Evolutionary conservation across 2,113 vertebrate species (phyloP).

Genomic region (Oenanthe melanoleuca): DNA sequence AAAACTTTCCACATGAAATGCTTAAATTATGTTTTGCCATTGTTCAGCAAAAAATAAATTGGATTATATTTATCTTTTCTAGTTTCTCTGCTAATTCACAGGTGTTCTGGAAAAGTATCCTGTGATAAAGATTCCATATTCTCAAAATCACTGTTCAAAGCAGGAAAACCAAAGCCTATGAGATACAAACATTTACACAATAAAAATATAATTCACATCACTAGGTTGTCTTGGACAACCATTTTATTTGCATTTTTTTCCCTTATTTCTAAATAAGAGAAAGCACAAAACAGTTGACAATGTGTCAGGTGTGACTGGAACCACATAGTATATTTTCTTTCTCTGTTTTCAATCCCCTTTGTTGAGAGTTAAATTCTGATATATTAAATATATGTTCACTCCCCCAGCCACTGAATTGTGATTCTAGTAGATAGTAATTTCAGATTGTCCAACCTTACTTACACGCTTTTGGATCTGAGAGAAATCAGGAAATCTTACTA

Average conservation of each 20-base stretch:
- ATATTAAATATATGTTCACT: not conserved
- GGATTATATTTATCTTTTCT: not conserved
- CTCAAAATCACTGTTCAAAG: not conserved
- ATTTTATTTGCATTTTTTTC: not conserved
- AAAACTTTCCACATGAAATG: not conserved
- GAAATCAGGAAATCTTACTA: not conserved
- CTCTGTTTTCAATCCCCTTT: not conserved
- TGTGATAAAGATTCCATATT: not conserved
- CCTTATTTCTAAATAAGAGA: not conserved
- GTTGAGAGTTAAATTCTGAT: not conserved
- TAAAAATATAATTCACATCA: not conserved
- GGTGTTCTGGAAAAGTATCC: not conserved
- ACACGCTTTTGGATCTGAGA: fast-evolving
- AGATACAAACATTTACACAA: not conserved
- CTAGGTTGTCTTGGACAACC: not conserved
- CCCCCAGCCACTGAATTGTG: not conserved
- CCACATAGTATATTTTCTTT: not conserved
- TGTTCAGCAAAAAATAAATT: not conserved
- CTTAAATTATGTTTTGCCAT: not conserved
- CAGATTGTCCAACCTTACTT: not conserved
- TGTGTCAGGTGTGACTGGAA: not conserved
- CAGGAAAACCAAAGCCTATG: not conserved
- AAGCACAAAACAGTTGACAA: not conserved
- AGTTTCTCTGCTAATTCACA: not conserved
- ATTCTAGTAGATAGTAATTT: not conserved